Conservation (phyloP, 2,797 vertebrate species). For the Sebastolobus alascanus region DNA sequence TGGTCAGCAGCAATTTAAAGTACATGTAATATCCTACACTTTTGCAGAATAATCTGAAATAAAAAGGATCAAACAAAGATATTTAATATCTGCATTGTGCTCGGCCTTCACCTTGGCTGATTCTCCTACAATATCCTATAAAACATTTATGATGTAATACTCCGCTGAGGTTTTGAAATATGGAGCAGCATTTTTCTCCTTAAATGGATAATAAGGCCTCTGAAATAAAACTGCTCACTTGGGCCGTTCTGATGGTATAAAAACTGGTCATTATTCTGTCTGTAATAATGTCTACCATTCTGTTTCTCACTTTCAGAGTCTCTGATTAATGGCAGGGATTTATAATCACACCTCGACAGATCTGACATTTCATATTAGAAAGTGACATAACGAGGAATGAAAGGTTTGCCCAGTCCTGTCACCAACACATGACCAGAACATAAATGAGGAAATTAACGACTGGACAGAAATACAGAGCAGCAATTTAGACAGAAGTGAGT, state of each 20-base stretch:
- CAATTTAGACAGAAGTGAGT: neutral
- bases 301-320: neutral
- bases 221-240: neutral
- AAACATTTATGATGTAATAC: neutral
- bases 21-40: too few species aligned
- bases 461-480: slow-evolving; percentile 2
- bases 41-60: neutral
- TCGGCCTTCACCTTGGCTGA: neutral
- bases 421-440: slow-evolving; percentile 15
- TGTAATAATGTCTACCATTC: neutral
- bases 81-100: neutral
- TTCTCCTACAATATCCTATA: neutral
- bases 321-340: slow-evolving; percentile 23
- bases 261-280: neutral
- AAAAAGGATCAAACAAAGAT: neutral
- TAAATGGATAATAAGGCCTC: slow-evolving; percentile 1
- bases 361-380: slow-evolving; percentile 24
- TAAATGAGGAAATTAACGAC: slow-evolving; percentile 8
- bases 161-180: neutral
- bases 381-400: slow-evolving; percentile 17
- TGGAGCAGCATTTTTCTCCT: neutral
- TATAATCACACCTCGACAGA: slow-evolving; percentile 18
- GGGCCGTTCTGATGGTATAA: neutral
- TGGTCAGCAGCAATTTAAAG: too few species aligned
- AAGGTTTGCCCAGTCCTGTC: neutral